Percentiles rank a stretch among this genome's conserved stretches.
These are phyloP conservation scores for Lacerta viridis DNA, from an alignment of 2,797 vertebrate genomes.

Conservation along the genomic window DNA sequence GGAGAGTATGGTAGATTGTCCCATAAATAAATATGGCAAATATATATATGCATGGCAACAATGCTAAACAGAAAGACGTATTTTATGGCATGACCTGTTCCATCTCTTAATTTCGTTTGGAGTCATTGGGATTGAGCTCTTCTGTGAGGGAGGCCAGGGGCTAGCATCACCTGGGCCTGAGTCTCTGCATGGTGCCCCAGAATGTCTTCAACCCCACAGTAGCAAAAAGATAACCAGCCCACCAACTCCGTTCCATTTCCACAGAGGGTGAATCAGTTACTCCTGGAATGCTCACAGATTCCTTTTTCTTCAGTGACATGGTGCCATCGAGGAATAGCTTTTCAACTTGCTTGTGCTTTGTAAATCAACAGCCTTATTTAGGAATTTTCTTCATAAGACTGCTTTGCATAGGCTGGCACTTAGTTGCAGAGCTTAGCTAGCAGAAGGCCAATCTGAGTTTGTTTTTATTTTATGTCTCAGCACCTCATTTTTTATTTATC, in stretches of 20 bases:
- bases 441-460: neutral
- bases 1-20: neutral
- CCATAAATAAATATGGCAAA: neutral
- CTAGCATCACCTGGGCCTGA: neutral
- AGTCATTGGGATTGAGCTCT: neutral
- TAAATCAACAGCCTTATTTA: neutral
- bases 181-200: neutral
- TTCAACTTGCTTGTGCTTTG: neutral
- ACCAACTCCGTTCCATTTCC: neutral
- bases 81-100: too few relatives aligned
- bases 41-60: neutral
- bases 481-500: conserved; percentile 6
- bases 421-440: neutral
- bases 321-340: neutral
- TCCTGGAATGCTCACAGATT: neutral
- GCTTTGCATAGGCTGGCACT: neutral
- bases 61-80: neutral
- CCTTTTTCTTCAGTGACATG: neutral
- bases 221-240: neutral
- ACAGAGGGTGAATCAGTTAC: neutral
- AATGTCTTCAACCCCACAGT: neutral
- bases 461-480: conserved; percentile 21
- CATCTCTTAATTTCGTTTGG: neutral
- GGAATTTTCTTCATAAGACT: neutral
- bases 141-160: neutral